These are phyloP conservation scores for Sakesphorus luctuosus DNA, from an alignment of 2,113 vertebrate species.

Conservation along the genomic window DNA sequence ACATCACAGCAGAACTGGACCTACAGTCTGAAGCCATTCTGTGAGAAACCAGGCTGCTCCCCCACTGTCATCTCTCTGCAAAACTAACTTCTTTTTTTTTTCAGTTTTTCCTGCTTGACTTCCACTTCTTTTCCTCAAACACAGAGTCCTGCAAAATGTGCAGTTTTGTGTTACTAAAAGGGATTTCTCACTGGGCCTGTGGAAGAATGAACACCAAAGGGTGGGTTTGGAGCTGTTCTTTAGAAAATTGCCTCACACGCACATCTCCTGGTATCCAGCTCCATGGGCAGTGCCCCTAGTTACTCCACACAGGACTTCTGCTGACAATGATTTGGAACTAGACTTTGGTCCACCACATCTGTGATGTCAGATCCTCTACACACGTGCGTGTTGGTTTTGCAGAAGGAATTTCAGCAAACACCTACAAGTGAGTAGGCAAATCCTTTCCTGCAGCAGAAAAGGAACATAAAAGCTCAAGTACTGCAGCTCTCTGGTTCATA, in stretches of 20 bases:
- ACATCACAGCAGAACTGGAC: accelerated
- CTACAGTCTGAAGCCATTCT: accelerated
- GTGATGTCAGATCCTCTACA: neutral
- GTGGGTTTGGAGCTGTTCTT: neutral
- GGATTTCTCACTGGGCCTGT: accelerated
- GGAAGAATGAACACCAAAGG: neutral
- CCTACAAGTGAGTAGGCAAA: neutral
- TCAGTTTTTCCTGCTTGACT: neutral
- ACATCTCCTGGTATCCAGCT: neutral
- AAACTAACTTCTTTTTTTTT: neutral
- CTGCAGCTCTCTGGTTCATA: conserved; percentile 21
- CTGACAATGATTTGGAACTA: neutral
- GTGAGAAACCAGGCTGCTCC: neutral
- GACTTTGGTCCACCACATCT: neutral
- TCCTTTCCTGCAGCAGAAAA: neutral
- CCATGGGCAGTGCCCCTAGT: neutral
- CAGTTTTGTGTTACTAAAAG: neutral
- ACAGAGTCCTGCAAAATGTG: neutral
- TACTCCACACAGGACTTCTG: neutral
- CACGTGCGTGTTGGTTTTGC: neutral
- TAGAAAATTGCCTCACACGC: neutral
- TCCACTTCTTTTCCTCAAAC: neutral
- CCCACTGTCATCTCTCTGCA: neutral
- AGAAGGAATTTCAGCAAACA: neutral
- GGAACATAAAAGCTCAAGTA: neutral